Base-by-base conservation (phyloP, 2,113 vertebrate species). In the Porphyrio hochstetteri region DNA sequence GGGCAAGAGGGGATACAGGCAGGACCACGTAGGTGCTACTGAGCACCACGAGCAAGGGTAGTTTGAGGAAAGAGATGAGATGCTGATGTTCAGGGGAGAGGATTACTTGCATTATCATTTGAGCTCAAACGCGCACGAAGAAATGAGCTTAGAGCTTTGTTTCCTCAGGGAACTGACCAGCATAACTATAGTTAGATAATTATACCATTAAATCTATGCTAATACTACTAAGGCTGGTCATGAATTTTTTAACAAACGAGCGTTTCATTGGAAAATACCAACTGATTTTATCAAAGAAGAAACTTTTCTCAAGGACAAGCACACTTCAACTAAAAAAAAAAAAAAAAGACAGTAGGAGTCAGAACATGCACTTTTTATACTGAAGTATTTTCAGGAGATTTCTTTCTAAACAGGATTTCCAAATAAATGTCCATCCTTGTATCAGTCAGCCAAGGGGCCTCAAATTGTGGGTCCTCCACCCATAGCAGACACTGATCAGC, bases 151-250 rank as follows among this genome's bases (percentile, higher is more conserved):
- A 84, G 90, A 96, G 93, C 85, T 92, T 93, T 77, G 50, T 64
- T 96, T 96, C 90, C 95, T 88, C 82, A 84, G 95, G 95, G 93
- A 96, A 96, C 92, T 95, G 95, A 93, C 93, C 93, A 92, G 95
- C 92, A 83, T 79, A 93, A 91, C 94, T 87, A 71, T 89, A 89
- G 94, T 94, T 91, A 95, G 93, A 95, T 96, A 96, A 97, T 96
- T 96, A 91, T 63, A 80, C 95, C 95, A 95, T 96, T 93, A 96
- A 89, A 96, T 90, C 93, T 86, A 89, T 97, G 88, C 90, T 96
- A 96, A 94, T 95, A 88, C 87, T 80, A 90, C 84, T 65, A 97
- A 88, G 78, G 55, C 82, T 95, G 70, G 75, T 93, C 78, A 93
- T 91, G 57, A 96, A 94, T 95, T 95, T 94, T 91, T 96, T 91